Evolutionary conservation across 1,140 invertebrate genomes (phyloP).

Genomic region (Zaprionus camerounensis): DNA sequence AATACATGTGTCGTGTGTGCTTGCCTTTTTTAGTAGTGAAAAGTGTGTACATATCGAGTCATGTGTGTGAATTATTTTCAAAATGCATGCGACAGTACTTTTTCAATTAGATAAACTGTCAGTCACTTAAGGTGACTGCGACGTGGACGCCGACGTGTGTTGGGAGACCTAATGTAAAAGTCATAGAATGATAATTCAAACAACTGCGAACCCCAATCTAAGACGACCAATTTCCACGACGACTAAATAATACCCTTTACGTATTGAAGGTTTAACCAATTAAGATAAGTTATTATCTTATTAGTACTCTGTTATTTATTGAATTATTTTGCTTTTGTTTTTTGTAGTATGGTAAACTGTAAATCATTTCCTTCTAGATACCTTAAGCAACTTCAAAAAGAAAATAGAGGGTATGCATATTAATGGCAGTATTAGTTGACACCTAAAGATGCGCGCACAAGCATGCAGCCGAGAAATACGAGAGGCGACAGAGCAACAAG

Average conservation of each 20-base stretch:
- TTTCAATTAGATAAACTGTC: conserved; percentile 77
- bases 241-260: conserved; percentile 8
- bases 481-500: conserved; percentile 11
- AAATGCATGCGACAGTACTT: conserved; percentile 50
- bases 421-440: conserved; percentile 55
- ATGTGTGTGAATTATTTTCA: conserved; percentile 46
- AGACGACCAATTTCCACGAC: too few species aligned
- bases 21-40: not conserved
- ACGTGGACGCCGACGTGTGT: conserved; percentile 23
- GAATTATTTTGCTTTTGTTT: not conserved
- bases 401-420: conserved; percentile 47
- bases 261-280: not conserved
- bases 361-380: not conserved
- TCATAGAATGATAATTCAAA: conserved; percentile 72
- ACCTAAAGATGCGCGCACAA: not conserved
- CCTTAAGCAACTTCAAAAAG: not conserved
- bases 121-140: conserved; percentile 63
- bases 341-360: not conserved
- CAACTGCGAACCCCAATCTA: conserved; percentile 28
- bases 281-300: too few species aligned
- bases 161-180: conserved; percentile 45
- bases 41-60: not conserved
- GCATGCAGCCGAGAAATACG: conserved; percentile 39
- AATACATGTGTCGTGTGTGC: not conserved
- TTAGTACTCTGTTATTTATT: not conserved